phyloP scores from a whole-genome alignment of 2,113 vertebrate genomes.

The Nycticebus coucang region DNA sequence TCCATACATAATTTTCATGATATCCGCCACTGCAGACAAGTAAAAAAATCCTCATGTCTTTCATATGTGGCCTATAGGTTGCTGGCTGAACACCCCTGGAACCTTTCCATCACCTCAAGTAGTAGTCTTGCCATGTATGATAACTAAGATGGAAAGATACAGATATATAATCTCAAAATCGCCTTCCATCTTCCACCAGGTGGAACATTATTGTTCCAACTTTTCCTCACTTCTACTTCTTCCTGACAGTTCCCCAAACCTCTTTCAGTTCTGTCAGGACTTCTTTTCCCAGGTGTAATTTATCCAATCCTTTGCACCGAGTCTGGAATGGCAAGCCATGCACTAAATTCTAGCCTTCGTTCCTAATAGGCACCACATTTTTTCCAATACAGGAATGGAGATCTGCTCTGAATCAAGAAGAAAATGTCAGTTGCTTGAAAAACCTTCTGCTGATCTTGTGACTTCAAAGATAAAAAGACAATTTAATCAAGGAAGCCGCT shows the following conservation, averaged over 20 bases:
- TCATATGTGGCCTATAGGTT: no score
- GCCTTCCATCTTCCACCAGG: not conserved
- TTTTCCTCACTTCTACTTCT: not conserved
- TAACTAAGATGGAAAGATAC: slow-evolving; percentile 7
- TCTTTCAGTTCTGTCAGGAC: not conserved
- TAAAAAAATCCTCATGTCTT: no score
- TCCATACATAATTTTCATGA: no score
- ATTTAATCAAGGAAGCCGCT: slow-evolving; percentile 30
- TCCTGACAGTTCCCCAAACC: not conserved
- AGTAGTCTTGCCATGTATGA: not conserved
- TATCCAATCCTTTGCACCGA: not conserved
- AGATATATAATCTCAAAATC: not conserved
- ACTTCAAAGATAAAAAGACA: slow-evolving; percentile 67
- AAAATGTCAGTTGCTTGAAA: slow-evolving; percentile 46
- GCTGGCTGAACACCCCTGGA: no score
- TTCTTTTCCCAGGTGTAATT: not conserved
- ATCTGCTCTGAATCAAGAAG: slow-evolving; percentile 11
- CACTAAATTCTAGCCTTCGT: not conserved
- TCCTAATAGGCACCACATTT: not conserved
- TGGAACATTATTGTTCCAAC: not conserved
- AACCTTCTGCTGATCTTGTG: slow-evolving; percentile 67
- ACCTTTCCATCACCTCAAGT: not conserved
- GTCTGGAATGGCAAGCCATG: not conserved
- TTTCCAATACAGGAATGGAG: not conserved
- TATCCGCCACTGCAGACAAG: no score